phyloP scores from a whole-genome alignment of 2,888 invertebrate genomes.

The Drosophila eohydei region DNA sequence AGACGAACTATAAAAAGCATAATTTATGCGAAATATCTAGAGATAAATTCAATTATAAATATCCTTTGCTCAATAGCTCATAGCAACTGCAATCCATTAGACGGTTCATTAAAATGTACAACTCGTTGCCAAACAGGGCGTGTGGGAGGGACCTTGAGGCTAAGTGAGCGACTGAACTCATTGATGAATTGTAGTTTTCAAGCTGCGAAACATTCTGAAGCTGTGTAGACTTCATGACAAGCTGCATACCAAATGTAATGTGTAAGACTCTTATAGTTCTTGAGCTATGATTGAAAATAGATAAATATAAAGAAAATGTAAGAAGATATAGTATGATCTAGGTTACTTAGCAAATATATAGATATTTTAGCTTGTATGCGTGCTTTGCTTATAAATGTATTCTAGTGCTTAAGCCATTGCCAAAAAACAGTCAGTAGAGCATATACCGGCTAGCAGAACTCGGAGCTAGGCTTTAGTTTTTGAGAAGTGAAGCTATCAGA shows the following conservation, averaged over 20 bases:
- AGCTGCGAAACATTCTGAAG: too few species aligned
- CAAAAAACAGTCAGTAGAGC: too few species aligned
- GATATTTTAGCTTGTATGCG: too few species aligned
- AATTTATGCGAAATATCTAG: not conserved
- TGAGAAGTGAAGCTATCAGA: too few species aligned
- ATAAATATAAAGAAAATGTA: not conserved
- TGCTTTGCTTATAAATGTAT: too few species aligned
- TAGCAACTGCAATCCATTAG: not conserved
- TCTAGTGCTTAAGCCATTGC: too few species aligned
- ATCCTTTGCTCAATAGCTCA: not conserved
- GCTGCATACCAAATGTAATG: not conserved
- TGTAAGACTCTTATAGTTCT: not conserved
- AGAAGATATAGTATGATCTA: not conserved
- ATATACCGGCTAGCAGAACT: too few species aligned
- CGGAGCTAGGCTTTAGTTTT: too few species aligned
- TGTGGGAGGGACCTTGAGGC: not conserved
- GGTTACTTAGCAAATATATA: not conserved
- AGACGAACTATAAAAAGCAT: not conserved
- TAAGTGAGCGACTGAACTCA: not conserved
- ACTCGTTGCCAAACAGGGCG: not conserved
- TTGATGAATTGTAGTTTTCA: not conserved
- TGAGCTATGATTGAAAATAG: not conserved
- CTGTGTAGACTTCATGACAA: not conserved
- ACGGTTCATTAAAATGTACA: slow-evolving; percentile 16
- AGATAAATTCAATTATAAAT: slow-evolving; percentile 2